phyloP scores from a whole-genome alignment of 2,888 invertebrate species.

The Norana najaformis region DNA sequence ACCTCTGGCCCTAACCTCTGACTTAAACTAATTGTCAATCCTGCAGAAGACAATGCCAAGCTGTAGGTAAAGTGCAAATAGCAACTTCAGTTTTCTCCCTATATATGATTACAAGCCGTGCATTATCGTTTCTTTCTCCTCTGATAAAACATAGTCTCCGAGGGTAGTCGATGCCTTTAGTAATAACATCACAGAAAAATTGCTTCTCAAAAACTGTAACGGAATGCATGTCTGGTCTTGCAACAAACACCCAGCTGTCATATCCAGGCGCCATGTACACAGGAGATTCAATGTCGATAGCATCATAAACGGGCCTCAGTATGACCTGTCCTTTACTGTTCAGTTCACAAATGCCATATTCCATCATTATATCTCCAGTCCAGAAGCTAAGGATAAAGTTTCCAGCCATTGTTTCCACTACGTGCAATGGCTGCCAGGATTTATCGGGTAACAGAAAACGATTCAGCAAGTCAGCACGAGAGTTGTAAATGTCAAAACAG shows the following conservation, averaged over 20 bases:
- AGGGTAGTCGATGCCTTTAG: not conserved
- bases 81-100: not conserved
- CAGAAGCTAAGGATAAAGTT: not conserved
- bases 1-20: not conserved
- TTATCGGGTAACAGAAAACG: not conserved
- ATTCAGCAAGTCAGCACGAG: not conserved
- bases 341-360: not conserved
- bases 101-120: not conserved
- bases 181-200: not conserved
- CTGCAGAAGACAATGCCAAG: not conserved
- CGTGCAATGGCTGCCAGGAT: not conserved
- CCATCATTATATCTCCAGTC: not conserved
- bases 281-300: not conserved
- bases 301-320: not conserved
- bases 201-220: not conserved
- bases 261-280: not conserved
- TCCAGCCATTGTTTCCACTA: not conserved
- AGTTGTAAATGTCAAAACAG: conserved; percentile 2
- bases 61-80: not conserved
- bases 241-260: not conserved
- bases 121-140: not conserved
- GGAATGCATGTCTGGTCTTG: not conserved
- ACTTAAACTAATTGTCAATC: not conserved
- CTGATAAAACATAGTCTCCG: not conserved
- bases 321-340: not conserved